Conservation (phyloP, 2,888 invertebrate species). For the Rhagonycha fulva region DNA sequence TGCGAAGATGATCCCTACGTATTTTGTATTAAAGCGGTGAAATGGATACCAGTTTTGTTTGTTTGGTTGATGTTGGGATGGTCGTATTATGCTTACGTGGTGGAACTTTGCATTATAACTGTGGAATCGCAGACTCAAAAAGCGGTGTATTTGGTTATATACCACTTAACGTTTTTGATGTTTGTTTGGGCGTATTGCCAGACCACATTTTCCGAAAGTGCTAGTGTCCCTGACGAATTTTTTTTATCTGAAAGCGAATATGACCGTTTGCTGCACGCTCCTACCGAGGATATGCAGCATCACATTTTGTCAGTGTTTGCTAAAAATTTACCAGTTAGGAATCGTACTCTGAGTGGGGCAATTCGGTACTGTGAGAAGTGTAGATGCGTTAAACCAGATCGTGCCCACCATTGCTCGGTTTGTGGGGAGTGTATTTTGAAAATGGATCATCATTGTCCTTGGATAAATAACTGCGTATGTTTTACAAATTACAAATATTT, state of each 20-base stretch:
- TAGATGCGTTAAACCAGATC: constrained; percentile 88
- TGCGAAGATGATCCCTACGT: background rate
- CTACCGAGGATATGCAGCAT: constrained; percentile 74
- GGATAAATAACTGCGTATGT: constrained; percentile 95
- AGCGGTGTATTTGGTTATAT: constrained; percentile 1
- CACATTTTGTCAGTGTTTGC: constrained; percentile 81
- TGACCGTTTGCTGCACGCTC: constrained; percentile 75
- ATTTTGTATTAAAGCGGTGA: background rate
- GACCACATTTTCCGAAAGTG: constrained; percentile 10
- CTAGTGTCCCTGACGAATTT: constrained; percentile 73
- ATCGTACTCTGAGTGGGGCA: constrained; percentile 73
- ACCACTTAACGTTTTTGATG: constrained; percentile 30
- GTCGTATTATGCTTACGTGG: constrained; percentile 98
- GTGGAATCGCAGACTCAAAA: background rate
- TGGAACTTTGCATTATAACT: constrained; percentile 76
- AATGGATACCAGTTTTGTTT: constrained; percentile 21
- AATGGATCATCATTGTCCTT: constrained; percentile 98
- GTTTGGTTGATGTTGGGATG: constrained; percentile 56
- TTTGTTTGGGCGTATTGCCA: constrained; percentile 86
- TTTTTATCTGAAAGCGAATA: constrained; percentile 73
- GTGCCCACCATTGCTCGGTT: constrained; percentile 94
- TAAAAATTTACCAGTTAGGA: constrained; percentile 81
- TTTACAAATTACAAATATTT: constrained; percentile 97
- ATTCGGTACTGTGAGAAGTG: constrained; percentile 93
- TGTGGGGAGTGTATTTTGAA: constrained; percentile 89